phyloP scores from a whole-genome alignment of 1,140 invertebrate species.

The Colletes gigas region DNA sequence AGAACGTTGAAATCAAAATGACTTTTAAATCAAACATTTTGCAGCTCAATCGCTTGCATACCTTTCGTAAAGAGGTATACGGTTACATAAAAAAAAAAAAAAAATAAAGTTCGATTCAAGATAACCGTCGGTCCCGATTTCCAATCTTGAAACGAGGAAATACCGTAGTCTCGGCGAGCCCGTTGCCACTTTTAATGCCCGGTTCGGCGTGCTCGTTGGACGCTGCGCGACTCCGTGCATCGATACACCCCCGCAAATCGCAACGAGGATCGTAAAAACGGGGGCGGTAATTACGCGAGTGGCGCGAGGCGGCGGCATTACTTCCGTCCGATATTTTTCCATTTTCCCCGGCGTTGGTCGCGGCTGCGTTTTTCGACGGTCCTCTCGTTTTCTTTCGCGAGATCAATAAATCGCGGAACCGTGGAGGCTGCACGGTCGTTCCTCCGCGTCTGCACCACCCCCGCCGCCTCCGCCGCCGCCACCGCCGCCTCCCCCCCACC shows the following conservation, averaged over 20 bases:
- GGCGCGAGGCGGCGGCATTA: constrained; percentile 24
- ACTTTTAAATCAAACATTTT: too few relatives aligned
- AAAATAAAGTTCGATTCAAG: too few relatives aligned
- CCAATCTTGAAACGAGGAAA: too few relatives aligned
- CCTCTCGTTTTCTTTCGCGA: constrained; percentile 51
- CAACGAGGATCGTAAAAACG: constrained; percentile 43
- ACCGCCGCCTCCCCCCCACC: background rate
- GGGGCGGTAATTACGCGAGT: constrained; percentile 51
- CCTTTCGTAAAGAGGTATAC: too few relatives aligned
- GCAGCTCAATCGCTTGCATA: too few relatives aligned
- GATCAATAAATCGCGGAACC: constrained; percentile 65
- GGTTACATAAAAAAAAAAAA: too few relatives aligned
- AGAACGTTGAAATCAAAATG: too few relatives aligned
- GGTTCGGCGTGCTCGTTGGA: background rate
- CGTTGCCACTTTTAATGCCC: constrained; percentile 18
- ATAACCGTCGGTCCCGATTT: too few relatives aligned
- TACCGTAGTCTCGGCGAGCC: too few relatives aligned
- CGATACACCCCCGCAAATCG: constrained; percentile 51
- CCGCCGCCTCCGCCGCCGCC: background rate
- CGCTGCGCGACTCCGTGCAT: constrained; percentile 3
- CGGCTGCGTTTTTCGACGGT: constrained; percentile 55
- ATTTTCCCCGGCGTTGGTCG: constrained; percentile 30
- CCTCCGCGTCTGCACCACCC: constrained; percentile 38
- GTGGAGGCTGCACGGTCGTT: constrained; percentile 45
- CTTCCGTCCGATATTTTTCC: constrained; percentile 56